phyloP scores from a whole-genome alignment of 2,888 invertebrate species.

The Trachelus stipa region DNA sequence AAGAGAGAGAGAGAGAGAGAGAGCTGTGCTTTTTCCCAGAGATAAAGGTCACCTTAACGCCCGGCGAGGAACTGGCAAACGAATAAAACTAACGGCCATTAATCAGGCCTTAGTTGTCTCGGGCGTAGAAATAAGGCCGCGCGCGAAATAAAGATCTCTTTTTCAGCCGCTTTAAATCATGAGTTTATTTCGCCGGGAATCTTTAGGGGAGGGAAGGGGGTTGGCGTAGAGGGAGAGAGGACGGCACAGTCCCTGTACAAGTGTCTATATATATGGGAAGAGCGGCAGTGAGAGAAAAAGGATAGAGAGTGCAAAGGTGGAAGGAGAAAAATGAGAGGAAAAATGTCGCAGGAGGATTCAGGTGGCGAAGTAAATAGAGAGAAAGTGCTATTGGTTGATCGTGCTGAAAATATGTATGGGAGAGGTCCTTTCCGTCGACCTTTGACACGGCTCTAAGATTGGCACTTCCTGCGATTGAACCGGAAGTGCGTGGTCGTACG shows the following conservation, averaged over 20 bases:
- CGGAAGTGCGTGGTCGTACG: no score
- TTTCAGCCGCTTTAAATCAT: conserved; percentile 58
- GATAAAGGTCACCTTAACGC: conserved; percentile 54
- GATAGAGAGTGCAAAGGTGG: conserved; percentile 5
- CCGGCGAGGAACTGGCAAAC: conserved; percentile 30
- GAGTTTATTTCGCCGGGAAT: conserved; percentile 55
- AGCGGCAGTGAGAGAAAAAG: not conserved
- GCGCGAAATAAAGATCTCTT: conserved; percentile 56
- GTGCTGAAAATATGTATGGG: no score
- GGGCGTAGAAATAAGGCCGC: conserved; percentile 46
- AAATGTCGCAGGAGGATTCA: conserved; percentile 15
- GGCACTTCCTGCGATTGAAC: no score
- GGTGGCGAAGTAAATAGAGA: conserved; percentile 18
- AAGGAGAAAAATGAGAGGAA: not conserved
- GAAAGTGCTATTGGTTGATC: no score
- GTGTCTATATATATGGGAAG: no score
- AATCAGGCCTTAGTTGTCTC: conserved; percentile 58
- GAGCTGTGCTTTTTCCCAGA: conserved; percentile 26
- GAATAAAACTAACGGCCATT: conserved; percentile 62
- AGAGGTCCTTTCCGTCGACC: no score
- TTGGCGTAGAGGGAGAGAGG: no score
- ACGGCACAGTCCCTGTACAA: no score
- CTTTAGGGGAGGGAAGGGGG: not conserved
- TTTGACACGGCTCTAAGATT: no score
- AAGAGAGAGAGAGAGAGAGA: not conserved